These are phyloP conservation scores for Trichoplusia ni DNA, from an alignment of 1,140 invertebrate genomes.

Conservation along the genomic window DNA sequence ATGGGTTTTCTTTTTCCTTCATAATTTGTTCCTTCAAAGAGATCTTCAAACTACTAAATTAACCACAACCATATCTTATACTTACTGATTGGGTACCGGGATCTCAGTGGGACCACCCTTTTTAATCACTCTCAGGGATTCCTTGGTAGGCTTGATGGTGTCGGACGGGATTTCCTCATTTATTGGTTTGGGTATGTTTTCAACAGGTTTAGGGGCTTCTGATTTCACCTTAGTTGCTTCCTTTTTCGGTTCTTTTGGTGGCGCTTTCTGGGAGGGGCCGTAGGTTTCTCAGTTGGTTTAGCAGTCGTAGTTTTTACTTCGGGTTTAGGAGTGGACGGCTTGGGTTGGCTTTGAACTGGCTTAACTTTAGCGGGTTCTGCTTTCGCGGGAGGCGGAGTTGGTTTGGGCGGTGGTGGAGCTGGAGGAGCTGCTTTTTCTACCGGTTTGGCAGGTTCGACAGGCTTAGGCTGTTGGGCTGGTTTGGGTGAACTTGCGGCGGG, in stretches of 20 bases:
- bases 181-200: conserved; percentile 81
- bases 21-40: conserved; percentile 18
- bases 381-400: conserved; percentile 34
- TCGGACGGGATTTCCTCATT: conserved; percentile 81
- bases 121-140: conserved; percentile 83
- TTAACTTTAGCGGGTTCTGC: conserved; percentile 32
- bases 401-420: conserved; percentile 40
- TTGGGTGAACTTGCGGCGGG: conserved; percentile 23
- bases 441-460: conserved; percentile 27
- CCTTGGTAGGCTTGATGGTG: conserved; percentile 79
- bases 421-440: conserved; percentile 28
- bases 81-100: conserved; percentile 61
- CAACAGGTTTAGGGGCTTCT: conserved; percentile 37
- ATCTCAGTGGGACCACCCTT: conserved; percentile 80
- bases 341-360: conserved; percentile 24
- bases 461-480: neutral
- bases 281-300: conserved; percentile 16
- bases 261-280: conserved; percentile 33
- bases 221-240: conserved; percentile 34
- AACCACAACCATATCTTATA: conserved; percentile 38
- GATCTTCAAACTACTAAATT: conserved; percentile 18
- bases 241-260: conserved; percentile 16
- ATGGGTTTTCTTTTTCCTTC: neutral
- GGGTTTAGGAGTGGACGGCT: conserved; percentile 19
- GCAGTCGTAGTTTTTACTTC: conserved; percentile 10